phyloP scores from a whole-genome alignment of 2,113 vertebrate species.

The Pungitius pungitius region DNA sequence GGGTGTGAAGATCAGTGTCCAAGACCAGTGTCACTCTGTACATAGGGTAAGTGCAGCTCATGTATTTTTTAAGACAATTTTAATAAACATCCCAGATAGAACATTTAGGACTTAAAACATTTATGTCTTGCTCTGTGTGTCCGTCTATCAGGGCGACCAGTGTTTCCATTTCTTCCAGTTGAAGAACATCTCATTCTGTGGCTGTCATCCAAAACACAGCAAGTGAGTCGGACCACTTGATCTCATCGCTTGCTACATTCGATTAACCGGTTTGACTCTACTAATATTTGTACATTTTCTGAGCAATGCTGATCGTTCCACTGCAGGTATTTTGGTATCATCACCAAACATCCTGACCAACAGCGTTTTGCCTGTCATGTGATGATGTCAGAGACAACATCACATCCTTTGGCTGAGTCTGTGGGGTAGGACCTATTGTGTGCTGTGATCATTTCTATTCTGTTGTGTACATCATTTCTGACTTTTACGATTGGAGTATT shows the following conservation, averaged over 20 bases:
- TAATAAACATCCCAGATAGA: neutral
- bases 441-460: neutral
- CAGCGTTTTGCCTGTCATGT: slow-evolving; percentile 97
- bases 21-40: slow-evolving; percentile 77
- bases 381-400: slow-evolving; percentile 90
- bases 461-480: neutral
- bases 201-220: slow-evolving; percentile 93
- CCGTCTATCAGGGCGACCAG: slow-evolving; percentile 83
- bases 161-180: slow-evolving; percentile 96
- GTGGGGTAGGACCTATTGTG: slow-evolving; percentile 82
- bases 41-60: slow-evolving; percentile 64
- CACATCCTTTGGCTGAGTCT: slow-evolving; percentile 87
- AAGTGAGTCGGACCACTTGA: slow-evolving; percentile 79
- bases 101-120: neutral
- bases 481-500: slow-evolving; percentile 3
- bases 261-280: neutral
- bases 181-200: slow-evolving; percentile 97
- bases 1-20: slow-evolving; percentile 87
- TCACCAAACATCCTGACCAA: slow-evolving; percentile 93
- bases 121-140: neutral
- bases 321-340: slow-evolving; percentile 93
- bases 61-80: neutral
- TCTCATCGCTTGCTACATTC: neutral
- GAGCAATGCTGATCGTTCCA: neutral
- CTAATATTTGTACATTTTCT: neutral